Base-by-base conservation (phyloP, 2,113 vertebrate genomes). In the Ophthalmolycus amberensis region DNA sequence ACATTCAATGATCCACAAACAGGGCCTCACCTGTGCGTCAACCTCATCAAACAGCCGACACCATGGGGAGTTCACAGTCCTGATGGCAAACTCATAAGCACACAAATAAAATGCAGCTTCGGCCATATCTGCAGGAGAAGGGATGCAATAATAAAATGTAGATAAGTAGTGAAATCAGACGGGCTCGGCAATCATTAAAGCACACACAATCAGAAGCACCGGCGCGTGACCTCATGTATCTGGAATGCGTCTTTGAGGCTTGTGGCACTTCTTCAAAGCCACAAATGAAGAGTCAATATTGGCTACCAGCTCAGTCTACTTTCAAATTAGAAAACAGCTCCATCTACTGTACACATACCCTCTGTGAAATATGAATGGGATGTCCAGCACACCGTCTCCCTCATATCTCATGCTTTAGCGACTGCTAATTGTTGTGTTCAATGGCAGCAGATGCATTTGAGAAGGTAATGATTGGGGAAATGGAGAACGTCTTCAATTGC, bases 41-140 rank as follows among this genome's bases (percentile, higher is more conserved):
- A 95, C 93, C 85, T 96, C 94, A 75, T 95, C 97, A 80, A 99
- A 96, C 79, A 99, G 94, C 1, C 86, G 93, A 86, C 98, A 99
- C 98, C 98, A 99, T 0, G 97, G 97, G 42, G 97, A 97, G 60
- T 96, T 96, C 76, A 94, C 79, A 1, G 95, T 95, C 83, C 93
- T 97, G 90, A 99, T 96, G 76, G 97, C 95, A 89, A 99, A 94
- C 86, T 98, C 98, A 6, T 98, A 99, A 0, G 97, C 97, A 74
- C 98, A 99, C 71, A 98, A 91, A 79, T 97, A 96, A 94, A 99
- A 98, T 27, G 96, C 97, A 83, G 97, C 96, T 87, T 98, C 97
- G 32, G 96, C 93, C 88, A 96, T 95, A 89, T 99, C 98, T 99
- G 94, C 14, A 86, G 59, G 62, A 71, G 5, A 88, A 68, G 85